phyloP scores from a whole-genome alignment of 2,888 invertebrate species.

The Tineola bisselliella region DNA sequence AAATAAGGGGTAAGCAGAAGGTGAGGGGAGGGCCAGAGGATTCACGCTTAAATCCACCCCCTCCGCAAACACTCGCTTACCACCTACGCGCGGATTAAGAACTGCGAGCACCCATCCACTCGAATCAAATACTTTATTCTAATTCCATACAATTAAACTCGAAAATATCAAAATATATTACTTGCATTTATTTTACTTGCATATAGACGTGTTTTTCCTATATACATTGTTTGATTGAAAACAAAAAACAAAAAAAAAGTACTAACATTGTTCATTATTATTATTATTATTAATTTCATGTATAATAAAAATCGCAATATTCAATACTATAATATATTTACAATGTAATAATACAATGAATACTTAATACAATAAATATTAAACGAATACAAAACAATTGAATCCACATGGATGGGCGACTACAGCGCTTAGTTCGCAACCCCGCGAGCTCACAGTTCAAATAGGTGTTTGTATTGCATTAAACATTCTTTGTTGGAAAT shows the following conservation, averaged over 20 bases:
- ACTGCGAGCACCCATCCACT: conserved; percentile 24
- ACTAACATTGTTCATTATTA: no score
- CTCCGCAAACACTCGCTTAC: conserved; percentile 31
- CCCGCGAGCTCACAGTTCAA: conserved; percentile 20
- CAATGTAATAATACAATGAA: no score
- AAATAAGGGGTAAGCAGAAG: conserved; percentile 10
- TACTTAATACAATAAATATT: no score
- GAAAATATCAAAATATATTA: no score
- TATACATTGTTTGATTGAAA: no score
- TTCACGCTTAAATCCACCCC: conserved; percentile 16
- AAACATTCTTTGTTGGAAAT: conserved; percentile 36
- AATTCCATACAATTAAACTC: background rate
- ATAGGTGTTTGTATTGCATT: conserved; percentile 35
- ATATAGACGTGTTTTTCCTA: no score
- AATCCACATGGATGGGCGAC: conserved; percentile 15
- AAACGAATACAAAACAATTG: background rate
- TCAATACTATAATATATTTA: no score
- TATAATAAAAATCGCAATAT: no score
- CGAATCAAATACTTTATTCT: conserved; percentile 13
- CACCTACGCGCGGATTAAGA: conserved; percentile 33
- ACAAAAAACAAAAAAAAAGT: no score
- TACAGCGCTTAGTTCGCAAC: conserved; percentile 19
- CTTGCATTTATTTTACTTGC: no score
- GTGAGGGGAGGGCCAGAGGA: background rate
- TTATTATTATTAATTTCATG: no score